Conservation (phyloP, 37 sponge, comb jelly and placozoan species). For the Chondrosia reniformis region DNA sequence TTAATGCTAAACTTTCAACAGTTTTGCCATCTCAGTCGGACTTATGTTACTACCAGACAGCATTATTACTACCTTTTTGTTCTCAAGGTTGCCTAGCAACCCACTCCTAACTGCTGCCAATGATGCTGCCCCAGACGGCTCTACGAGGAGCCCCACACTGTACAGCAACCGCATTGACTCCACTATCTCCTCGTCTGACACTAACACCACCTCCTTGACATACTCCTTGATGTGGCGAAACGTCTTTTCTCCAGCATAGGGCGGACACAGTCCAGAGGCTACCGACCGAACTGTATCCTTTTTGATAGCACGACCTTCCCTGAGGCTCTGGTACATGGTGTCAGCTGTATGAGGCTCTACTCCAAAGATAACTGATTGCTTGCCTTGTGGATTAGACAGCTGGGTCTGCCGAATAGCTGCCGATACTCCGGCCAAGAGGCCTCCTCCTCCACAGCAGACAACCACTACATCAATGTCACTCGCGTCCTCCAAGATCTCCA, state of each 20-base stretch:
- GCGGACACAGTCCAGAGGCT: conserved; percentile 60
- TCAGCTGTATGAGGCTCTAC: conserved; percentile 63
- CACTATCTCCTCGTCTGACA: conserved; percentile 54
- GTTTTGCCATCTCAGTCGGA: conserved; percentile 38
- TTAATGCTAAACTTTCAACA: background rate
- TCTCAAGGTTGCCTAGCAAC: conserved; percentile 27
- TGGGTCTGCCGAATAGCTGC: conserved; percentile 40
- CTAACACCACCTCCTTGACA: conserved; percentile 58
- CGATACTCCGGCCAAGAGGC: conserved; percentile 57
- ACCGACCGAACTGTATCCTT: conserved; percentile 27
- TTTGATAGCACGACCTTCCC: conserved; percentile 40
- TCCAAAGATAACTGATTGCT: conserved; percentile 17
- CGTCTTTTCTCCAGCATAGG: conserved; percentile 47
- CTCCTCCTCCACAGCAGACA: conserved; percentile 73
- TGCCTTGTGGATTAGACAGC: background rate
- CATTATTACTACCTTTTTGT: conserved; percentile 40
- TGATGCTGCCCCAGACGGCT: conserved; percentile 65
- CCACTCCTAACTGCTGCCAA: conserved; percentile 45
- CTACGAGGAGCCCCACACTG: conserved; percentile 47
- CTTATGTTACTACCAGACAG: conserved; percentile 57
- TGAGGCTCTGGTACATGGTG: conserved; percentile 58
- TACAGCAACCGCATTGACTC: conserved; percentile 34
- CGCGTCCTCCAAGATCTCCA: conserved; percentile 54
- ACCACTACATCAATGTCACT: conserved; percentile 45
- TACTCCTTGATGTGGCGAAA: conserved; percentile 27